These are phyloP conservation scores for Campoplex nolae DNA, from an alignment of 2,888 invertebrate genomes.

Conservation along the genomic window DNA sequence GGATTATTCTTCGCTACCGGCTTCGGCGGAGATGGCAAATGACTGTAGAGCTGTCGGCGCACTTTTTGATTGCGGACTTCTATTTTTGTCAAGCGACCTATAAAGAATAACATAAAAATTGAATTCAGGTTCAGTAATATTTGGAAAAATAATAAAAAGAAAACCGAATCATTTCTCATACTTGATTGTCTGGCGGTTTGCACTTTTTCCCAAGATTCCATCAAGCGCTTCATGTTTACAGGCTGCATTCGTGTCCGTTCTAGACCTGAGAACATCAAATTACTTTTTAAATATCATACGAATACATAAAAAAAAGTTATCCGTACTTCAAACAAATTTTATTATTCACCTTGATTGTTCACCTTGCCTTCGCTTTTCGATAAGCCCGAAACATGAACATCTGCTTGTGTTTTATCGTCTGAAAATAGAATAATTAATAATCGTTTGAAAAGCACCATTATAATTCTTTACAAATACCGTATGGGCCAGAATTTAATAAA, in stretches of 20 bases:
- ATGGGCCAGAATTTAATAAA: neutral
- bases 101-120: neutral
- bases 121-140: neutral
- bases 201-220: conserved; percentile 52
- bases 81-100: neutral
- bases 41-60: conserved; percentile 49
- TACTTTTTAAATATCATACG: neutral
- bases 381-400: neutral
- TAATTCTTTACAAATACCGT: neutral
- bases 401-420: neutral
- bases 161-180: conserved; percentile 4
- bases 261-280: neutral
- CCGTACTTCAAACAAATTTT: neutral
- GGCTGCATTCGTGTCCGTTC: neutral
- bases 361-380: conserved; percentile 49
- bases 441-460: neutral
- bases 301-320: neutral
- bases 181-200: conserved; percentile 41
- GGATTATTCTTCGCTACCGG: neutral
- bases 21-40: neutral
- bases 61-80: conserved; percentile 24
- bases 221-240: conserved; percentile 29
- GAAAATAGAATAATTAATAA: neutral
- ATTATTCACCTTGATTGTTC: conserved; percentile 23
- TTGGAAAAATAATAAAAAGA: neutral